Conservation (phyloP, 2,888 invertebrate species). For the Ischnura elegans region DNA sequence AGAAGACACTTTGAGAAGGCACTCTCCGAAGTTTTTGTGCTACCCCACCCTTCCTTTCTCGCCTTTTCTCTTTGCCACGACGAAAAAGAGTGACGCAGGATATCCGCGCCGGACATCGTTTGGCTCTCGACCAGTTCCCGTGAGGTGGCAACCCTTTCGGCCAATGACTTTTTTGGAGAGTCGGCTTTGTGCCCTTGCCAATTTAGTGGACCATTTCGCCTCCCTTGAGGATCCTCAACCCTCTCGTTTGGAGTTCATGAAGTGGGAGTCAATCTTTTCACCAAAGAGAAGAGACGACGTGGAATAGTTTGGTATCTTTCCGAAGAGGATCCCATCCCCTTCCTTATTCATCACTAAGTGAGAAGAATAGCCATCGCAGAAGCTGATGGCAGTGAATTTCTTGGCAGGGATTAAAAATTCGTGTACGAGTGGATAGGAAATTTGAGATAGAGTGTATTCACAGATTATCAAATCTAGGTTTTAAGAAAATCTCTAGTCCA, state of each 20-base stretch:
- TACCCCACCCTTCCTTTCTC: background rate
- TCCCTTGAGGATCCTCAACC: background rate
- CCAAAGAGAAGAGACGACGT: background rate
- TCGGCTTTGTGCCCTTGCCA: background rate
- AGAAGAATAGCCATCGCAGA: no score
- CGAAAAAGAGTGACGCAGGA: background rate
- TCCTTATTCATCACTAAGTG: no score
- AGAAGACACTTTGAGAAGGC: conserved; percentile 14
- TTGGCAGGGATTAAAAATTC: no score
- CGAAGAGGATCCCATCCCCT: no score
- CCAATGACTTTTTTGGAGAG: background rate
- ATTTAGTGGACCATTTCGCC: background rate
- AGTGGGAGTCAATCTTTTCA: background rate
- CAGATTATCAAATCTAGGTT: no score
- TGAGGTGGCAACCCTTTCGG: background rate
- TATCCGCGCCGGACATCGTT: background rate
- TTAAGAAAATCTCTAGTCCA: no score
- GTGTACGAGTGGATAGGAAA: no score
- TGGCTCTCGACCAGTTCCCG: conserved; percentile 22
- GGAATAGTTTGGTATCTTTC: no score
- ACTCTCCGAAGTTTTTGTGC: background rate
- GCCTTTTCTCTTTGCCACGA: background rate
- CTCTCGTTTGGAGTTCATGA: background rate
- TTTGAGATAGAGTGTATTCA: no score
- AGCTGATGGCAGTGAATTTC: no score